These are phyloP conservation scores for Drosophila ananassae DNA, from an alignment of 1,140 invertebrate species.

Conservation along the genomic window DNA sequence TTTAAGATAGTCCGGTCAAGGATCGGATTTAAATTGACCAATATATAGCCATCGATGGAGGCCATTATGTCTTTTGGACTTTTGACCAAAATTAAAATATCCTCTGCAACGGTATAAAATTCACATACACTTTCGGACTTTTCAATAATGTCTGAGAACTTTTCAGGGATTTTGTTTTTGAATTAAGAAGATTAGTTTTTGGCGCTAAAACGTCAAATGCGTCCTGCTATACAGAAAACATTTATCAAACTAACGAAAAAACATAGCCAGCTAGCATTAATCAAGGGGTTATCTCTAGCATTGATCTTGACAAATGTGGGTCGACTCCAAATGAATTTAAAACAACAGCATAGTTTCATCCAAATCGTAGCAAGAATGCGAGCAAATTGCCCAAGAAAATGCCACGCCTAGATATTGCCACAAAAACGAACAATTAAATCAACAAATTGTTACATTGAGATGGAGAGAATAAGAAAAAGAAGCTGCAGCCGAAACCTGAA, in stretches of 20 bases:
- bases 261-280: slow-evolving; percentile 41
- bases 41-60: too few species aligned
- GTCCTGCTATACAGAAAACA: slow-evolving; percentile 19
- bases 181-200: slow-evolving; percentile 1
- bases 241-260: slow-evolving; percentile 39
- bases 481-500: slow-evolving; percentile 18
- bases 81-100: too few species aligned
- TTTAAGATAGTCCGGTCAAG: too few species aligned
- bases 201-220: slow-evolving; percentile 6
- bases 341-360: slow-evolving; percentile 11
- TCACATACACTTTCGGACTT: neutral
- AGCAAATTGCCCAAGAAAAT: slow-evolving; percentile 44
- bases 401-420: slow-evolving; percentile 22
- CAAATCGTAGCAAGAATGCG: slow-evolving; percentile 33
- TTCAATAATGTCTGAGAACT: slow-evolving; percentile 11
- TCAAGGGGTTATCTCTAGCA: slow-evolving; percentile 53
- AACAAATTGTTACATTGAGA: slow-evolving; percentile 59
- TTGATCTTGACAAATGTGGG: slow-evolving; percentile 70
- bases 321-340: slow-evolving; percentile 25
- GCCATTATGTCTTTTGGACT: too few species aligned
- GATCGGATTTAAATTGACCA: too few species aligned
- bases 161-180: slow-evolving; percentile 16
- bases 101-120: too few species aligned
- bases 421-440: slow-evolving; percentile 49
- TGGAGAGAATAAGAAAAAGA: slow-evolving; percentile 7